phyloP scores from a whole-genome alignment of 2,113 vertebrate species.

The Rhinolophus ferrumequinum region DNA sequence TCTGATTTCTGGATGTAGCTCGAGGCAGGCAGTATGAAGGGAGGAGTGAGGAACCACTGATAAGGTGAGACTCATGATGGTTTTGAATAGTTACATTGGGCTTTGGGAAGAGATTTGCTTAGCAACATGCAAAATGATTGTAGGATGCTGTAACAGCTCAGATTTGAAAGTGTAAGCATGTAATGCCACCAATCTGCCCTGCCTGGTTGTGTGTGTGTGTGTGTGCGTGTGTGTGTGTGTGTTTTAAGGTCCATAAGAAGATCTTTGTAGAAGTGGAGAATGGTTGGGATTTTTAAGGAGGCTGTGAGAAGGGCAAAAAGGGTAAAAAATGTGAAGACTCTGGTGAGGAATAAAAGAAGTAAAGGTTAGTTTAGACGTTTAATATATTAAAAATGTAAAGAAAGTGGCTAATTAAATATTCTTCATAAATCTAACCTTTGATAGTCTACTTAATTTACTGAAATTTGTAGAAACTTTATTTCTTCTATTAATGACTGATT shows the following conservation, averaged over 20 bases:
- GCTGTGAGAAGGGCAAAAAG: not conserved
- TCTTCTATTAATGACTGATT: not conserved
- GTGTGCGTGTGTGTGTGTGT: not conserved
- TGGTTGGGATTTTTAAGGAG: not conserved
- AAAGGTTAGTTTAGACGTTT: not conserved
- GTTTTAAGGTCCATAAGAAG: not conserved
- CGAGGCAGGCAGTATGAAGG: not conserved
- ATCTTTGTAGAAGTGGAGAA: not conserved
- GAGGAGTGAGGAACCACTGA: not conserved
- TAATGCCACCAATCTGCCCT: constrained; percentile 13
- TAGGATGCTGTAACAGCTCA: constrained; percentile 28
- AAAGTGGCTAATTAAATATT: not conserved
- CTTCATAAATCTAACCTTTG: not conserved
- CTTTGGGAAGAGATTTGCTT: constrained; percentile 7
- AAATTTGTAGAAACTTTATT: not conserved
- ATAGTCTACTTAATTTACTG: not conserved
- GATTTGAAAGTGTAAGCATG: constrained; percentile 26
- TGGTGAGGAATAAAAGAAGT: not conserved
- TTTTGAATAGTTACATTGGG: constrained; percentile 29
- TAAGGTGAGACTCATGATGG: not conserved
- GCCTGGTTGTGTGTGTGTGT: not conserved
- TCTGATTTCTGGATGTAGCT: not conserved
- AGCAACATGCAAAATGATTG: not conserved
- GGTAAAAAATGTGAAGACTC: not conserved
- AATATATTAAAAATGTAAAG: not conserved